Base-by-base conservation (phyloP, 2,113 vertebrate genomes). In the Apodemus speciosus region DNA sequence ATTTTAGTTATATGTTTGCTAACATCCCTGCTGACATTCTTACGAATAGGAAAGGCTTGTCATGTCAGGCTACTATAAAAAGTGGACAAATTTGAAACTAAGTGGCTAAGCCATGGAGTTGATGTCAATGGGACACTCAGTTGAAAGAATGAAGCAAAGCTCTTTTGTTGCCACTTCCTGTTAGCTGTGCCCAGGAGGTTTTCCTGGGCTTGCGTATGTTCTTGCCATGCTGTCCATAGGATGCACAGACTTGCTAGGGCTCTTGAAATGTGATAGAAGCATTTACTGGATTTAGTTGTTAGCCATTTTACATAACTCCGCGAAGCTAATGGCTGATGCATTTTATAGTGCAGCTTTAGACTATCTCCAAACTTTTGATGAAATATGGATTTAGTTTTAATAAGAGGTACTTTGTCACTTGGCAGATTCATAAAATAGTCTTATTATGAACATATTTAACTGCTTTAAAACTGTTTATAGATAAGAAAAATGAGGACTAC, bases 381-480 rank as follows among this genome's bases (percentile, higher is more conserved):
- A 88, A 20, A 56, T 1, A 75, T 35, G 4, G n/a, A 89, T 68
- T 83, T 94, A 93, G 43, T 96, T 94, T 91, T 79, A 32, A 62
- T 60, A 75, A 38, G 35, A 84, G 0, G 10, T 80, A 66, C 62
- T 89, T 89, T 76, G 23, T 84, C 38, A 76, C 92, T 93, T 93
- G 66, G 32, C 40, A 58, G 23, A 46, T 69, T 73, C 76, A 80
- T n/a, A 58, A 85, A 75, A 64, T 62, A 77, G 6, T 58, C 79
- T 94, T 87, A 71, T 38, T 62, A 27, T 66, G 18, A 89, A 66
- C 18, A 62, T 85, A 16, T 80, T 93, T 46, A 88, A 88, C 9
- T 76, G 32, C 20, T 88, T 75, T 68, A 88, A 7, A 90, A 38
- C 72, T 93, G 23, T 66, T 83, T 85, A 81, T 10, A 49, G 23